Evolutionary conservation across 2,888 invertebrate genomes (phyloP).

Genomic region (Hypomecis atomaria): DNA sequence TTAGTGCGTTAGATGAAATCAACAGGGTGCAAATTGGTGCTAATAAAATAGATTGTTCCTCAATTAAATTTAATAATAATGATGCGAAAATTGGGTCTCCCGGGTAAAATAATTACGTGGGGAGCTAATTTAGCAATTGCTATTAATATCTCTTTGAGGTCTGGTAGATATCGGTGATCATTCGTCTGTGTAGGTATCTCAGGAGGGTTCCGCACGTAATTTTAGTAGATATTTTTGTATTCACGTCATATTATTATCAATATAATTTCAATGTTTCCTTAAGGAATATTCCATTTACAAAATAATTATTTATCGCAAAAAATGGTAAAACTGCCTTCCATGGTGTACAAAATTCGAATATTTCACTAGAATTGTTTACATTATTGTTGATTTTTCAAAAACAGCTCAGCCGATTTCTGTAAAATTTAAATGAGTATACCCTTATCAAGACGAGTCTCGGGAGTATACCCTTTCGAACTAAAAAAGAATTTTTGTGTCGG

Average conservation of each 20-base stretch:
- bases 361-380: too few relatives aligned
- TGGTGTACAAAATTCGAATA: too few relatives aligned
- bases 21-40: conserved; percentile 58
- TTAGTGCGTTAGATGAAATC: conserved; percentile 54
- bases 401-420: too few relatives aligned
- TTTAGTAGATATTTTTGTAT: not conserved
- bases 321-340: too few relatives aligned
- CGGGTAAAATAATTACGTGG: conserved; percentile 13
- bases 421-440: too few relatives aligned
- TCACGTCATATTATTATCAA: not conserved
- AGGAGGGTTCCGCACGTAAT: not conserved
- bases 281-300: too few relatives aligned
- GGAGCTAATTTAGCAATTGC: conserved; percentile 20
- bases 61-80: conserved; percentile 26
- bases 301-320: too few relatives aligned
- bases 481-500: too few relatives aligned
- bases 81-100: conserved; percentile 18
- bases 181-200: conserved; percentile 7
- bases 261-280: too few relatives aligned
- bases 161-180: conserved; percentile 2
- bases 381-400: too few relatives aligned
- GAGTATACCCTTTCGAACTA: too few relatives aligned
- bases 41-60: conserved; percentile 45
- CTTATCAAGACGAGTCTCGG: too few relatives aligned
- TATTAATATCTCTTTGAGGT: conserved; percentile 18